These are phyloP conservation scores for Protomyctophum bolini DNA, from an alignment of 2,113 vertebrate genomes.

Conservation along the genomic window DNA sequence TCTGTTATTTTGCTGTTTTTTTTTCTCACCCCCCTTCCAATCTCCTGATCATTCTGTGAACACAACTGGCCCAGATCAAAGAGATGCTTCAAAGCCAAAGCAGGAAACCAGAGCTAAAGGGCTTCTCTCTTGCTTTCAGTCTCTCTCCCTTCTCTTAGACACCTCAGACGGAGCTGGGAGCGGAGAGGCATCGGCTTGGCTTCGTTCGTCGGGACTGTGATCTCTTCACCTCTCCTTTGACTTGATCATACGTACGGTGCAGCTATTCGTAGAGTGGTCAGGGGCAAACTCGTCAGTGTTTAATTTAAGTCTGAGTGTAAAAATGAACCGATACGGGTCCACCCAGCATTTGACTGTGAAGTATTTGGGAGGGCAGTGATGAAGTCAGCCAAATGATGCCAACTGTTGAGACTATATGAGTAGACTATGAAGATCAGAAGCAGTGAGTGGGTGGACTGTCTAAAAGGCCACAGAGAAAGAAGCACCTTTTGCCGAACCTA, in stretches of 20 bases:
- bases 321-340: no score
- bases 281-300: conserved; percentile 10
- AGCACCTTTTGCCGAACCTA: conserved; percentile 58
- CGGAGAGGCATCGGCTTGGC: conserved; percentile 36
- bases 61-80: conserved; percentile 78
- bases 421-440: conserved; percentile 44
- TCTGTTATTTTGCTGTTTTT: conserved; percentile 60
- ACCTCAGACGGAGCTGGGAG: conserved; percentile 38
- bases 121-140: conserved; percentile 25
- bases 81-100: conserved; percentile 77
- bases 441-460: conserved; percentile 48
- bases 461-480: conserved; percentile 72
- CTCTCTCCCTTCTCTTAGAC: conserved; percentile 63
- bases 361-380: background rate
- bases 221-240: conserved; percentile 56
- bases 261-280: conserved; percentile 28
- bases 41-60: conserved; percentile 74
- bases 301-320: no score
- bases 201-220: conserved; percentile 7
- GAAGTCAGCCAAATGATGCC: conserved; percentile 11
- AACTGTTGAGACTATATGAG: background rate
- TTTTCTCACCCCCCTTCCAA: conserved; percentile 38
- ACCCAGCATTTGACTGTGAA: no score
- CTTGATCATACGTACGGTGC: conserved; percentile 33
- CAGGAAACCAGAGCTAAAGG: conserved; percentile 75